Evolutionary conservation across 2,888 invertebrate species (phyloP).

Genomic region (Harmothoe impar): DNA sequence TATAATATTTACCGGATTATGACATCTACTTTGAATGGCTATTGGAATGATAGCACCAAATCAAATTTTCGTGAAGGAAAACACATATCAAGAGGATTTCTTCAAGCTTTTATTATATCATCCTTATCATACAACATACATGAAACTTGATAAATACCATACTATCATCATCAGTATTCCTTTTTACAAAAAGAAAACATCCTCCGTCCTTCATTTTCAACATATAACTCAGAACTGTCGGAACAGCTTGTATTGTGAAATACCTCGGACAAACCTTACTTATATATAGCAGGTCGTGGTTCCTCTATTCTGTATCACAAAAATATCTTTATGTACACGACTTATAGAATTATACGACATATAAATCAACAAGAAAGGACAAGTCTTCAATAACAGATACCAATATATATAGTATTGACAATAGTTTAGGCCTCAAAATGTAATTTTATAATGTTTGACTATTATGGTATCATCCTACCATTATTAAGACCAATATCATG

Average conservation of each 20-base stretch:
- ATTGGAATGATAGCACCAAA: too few relatives aligned
- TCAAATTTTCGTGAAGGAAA: too few relatives aligned
- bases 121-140: conserved; percentile 53
- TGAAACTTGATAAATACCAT: conserved; percentile 32
- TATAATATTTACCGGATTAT: too few relatives aligned
- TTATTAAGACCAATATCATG: background rate
- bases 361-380: background rate
- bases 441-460: background rate
- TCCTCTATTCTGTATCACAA: conserved; percentile 32
- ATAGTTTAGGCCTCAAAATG: background rate
- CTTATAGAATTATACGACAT: conserved; percentile 11
- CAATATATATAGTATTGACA: conserved; percentile 13
- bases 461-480: background rate
- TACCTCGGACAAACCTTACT: conserved; percentile 24
- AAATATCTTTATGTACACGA: conserved; percentile 36
- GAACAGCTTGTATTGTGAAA: conserved; percentile 6
- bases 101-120: conserved; percentile 46
- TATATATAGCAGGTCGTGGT: conserved; percentile 45
- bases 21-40: too few relatives aligned
- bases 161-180: background rate
- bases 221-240: conserved; percentile 45
- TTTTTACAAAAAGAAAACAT: conserved; percentile 25
- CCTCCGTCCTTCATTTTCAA: background rate
- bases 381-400: conserved; percentile 5
- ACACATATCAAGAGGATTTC: background rate